These are phyloP conservation scores for Ataeniobius toweri DNA, from an alignment of 2,797 vertebrate genomes.

Conservation along the genomic window DNA sequence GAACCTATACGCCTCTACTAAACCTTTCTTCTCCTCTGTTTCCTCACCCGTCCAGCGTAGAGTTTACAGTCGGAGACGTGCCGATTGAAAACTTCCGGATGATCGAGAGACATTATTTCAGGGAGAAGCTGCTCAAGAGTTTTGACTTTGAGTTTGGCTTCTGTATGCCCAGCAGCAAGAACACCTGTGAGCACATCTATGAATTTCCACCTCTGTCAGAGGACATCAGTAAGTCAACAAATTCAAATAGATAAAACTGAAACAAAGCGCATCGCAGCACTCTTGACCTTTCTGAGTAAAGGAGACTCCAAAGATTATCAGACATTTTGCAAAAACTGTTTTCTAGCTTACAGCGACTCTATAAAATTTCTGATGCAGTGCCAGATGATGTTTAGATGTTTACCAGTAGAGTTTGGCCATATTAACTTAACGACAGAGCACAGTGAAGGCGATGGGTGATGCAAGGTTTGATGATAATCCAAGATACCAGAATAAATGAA, in stretches of 20 bases:
- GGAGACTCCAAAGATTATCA: not conserved
- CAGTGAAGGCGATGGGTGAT: not conserved
- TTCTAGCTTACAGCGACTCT: not conserved
- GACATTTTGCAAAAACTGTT: not conserved
- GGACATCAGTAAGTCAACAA: slow-evolving; percentile 87
- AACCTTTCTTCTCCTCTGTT: not conserved
- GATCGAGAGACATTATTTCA: slow-evolving; percentile 98
- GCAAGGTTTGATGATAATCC: not conserved
- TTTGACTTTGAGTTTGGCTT: slow-evolving; percentile 99
- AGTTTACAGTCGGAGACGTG: slow-evolving; percentile 95
- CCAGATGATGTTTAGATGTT: not conserved
- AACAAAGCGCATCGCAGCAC: not conserved
- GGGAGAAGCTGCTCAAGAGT: slow-evolving; percentile 93
- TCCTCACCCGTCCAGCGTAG: slow-evolving; percentile 81
- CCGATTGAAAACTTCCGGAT: slow-evolving; percentile 98
- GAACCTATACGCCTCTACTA: not conserved
- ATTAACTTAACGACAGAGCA: not conserved
- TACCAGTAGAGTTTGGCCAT: not conserved
- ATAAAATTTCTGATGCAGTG: not conserved
- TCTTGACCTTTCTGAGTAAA: not conserved
- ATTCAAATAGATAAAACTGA: not conserved
- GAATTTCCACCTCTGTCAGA: slow-evolving; percentile 96
- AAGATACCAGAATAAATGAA: not conserved
- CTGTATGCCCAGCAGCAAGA: slow-evolving; percentile 99
- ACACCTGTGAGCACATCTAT: slow-evolving; percentile 98